These are phyloP conservation scores for Athene noctua DNA, from an alignment of 2,113 vertebrate species.

Conservation along the genomic window DNA sequence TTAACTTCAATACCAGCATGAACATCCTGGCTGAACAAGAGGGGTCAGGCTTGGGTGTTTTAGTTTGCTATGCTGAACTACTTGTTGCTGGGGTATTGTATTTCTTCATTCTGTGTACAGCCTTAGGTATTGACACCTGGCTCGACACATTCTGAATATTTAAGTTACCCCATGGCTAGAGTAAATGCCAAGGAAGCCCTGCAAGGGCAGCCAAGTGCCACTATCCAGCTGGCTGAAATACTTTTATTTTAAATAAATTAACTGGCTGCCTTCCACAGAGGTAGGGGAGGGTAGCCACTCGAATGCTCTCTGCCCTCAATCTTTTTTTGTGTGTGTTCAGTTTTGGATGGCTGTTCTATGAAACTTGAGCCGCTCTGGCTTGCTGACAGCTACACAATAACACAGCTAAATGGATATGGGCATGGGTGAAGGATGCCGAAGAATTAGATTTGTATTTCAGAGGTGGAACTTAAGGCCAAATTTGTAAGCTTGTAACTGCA, in stretches of 20 bases:
- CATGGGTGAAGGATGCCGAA: background rate
- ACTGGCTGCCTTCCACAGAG: slow-evolving; percentile 22
- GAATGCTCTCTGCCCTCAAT: background rate
- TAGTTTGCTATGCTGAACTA: background rate
- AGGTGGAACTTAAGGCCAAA: background rate
- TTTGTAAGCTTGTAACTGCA: background rate
- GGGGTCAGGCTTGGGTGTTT: background rate
- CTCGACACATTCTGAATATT: background rate
- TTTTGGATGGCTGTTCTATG: background rate
- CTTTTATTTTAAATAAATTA: background rate
- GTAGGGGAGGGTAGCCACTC: background rate
- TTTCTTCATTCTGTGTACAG: background rate
- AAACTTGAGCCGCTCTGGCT: background rate
- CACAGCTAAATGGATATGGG: background rate
- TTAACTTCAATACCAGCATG: background rate
- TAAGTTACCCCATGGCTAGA: background rate
- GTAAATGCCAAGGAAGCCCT: background rate
- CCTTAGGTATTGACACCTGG: background rate
- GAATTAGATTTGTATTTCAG: background rate
- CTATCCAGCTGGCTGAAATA: background rate
- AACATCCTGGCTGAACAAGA: background rate
- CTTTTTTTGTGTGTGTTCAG: background rate
- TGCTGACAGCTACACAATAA: background rate
- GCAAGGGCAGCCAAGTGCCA: slow-evolving; percentile 36
- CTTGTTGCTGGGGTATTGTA: background rate